phyloP scores from a whole-genome alignment of 2,797 vertebrate species.

The Masticophis lateralis region DNA sequence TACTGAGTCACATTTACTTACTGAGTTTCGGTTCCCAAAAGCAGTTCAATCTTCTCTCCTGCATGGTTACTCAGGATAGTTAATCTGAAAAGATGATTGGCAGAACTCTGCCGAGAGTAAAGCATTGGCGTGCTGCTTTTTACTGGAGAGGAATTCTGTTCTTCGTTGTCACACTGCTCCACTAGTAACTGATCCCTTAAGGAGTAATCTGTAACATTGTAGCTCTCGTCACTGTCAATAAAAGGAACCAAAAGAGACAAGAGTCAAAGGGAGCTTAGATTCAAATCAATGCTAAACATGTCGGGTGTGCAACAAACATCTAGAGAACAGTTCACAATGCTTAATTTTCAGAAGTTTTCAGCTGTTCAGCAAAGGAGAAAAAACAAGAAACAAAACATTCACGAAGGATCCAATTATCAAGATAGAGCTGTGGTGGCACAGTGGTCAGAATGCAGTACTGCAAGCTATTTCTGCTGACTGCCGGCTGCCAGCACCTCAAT shows the following conservation, averaged over 20 bases:
- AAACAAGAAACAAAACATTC: neutral
- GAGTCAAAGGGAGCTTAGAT: accelerated
- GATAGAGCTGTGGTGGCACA: too few species aligned
- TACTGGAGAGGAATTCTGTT: conserved; percentile 78
- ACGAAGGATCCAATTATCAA: conserved; percentile 21
- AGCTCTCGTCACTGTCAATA: conserved; percentile 87
- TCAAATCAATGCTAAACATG: accelerated
- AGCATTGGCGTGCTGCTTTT: conserved; percentile 78
- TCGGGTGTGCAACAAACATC: neutral
- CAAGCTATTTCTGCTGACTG: neutral
- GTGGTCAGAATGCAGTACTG: neutral
- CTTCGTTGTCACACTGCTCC: conserved; percentile 76
- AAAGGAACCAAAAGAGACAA: neutral
- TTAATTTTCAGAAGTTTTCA: accelerated
- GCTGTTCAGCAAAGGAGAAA: neutral
- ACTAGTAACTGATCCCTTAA: conserved; percentile 88
- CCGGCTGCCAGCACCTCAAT: neutral
- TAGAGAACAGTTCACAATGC: accelerated
- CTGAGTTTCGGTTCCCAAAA: conserved; percentile 86
- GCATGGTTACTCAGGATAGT: conserved; percentile 85
- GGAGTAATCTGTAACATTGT: conserved; percentile 88
- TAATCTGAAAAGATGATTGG: conserved; percentile 83
- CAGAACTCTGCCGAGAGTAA: conserved; percentile 74
- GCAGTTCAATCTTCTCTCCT: conserved; percentile 82
- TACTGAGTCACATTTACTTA: conserved; percentile 72